Percentiles rank a stretch among this genome's conserved stretches.
Evolutionary conservation across 1,140 invertebrate species (phyloP).

Genomic region (Cotesia typhae): DNA sequence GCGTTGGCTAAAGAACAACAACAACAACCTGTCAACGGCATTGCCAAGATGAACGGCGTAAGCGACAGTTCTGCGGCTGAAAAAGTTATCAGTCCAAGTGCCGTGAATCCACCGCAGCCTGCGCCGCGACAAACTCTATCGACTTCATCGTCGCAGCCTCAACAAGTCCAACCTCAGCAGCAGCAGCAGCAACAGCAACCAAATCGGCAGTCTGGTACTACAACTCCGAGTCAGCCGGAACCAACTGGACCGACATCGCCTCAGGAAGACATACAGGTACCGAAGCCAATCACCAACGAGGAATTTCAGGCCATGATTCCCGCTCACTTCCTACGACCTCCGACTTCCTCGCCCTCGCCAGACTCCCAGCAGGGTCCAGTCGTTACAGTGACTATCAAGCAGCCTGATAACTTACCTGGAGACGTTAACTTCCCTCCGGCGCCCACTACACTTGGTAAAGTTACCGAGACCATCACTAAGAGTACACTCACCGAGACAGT

Average conservation of each 20-base stretch:
- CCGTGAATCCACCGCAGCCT: conserved; percentile 51
- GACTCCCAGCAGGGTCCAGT: conserved; percentile 66
- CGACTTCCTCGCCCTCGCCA: conserved; percentile 67
- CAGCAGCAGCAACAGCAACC: conserved; percentile 39
- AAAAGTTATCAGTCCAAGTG: conserved; percentile 32
- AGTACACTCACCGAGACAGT: conserved; percentile 93
- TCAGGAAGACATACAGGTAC: conserved; percentile 69
- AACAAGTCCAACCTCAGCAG: not conserved
- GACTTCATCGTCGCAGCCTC: conserved; percentile 37
- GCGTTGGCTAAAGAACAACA: conserved; percentile 32
- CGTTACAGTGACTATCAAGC: conserved; percentile 78
- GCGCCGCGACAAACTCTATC: conserved; percentile 57
- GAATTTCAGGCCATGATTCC: conserved; percentile 94
- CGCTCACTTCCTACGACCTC: conserved; percentile 80
- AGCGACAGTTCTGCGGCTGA: conserved; percentile 42
- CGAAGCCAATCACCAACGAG: conserved; percentile 87
- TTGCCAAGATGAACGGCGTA: conserved; percentile 60
- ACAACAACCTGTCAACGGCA: conserved; percentile 52
- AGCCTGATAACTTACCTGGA: conserved; percentile 69
- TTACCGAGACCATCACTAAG: conserved; percentile 93
- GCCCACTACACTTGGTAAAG: conserved; percentile 81
- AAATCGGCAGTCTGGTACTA: conserved; percentile 41
- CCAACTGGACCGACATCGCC: conserved; percentile 49
- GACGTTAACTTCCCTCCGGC: conserved; percentile 80
- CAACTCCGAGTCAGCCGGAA: conserved; percentile 39